Base-by-base conservation (phyloP, 1,140 invertebrate species). In the Bombus superbus region DNA sequence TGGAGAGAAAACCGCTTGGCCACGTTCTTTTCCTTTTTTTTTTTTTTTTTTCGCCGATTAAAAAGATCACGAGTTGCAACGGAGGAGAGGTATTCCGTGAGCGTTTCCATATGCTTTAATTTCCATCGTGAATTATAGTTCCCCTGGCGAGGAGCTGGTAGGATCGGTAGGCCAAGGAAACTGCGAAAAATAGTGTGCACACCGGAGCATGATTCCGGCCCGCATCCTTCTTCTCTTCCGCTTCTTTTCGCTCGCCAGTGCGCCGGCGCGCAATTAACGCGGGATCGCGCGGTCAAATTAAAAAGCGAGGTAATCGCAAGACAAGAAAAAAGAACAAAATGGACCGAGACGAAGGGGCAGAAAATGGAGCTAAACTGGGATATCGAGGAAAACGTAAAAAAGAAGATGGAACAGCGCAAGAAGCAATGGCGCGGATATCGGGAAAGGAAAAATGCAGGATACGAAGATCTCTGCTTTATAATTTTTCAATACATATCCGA, bases 131-230 rank as follows among this genome's bases (percentile, higher is more conserved):
- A 85, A 80, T 85, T 80, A 79, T 57, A 75, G 69, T 57, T 79
- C 18, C 28, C 35, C 66, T 10, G 71, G n/a, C 11, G 44, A 38
- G 71, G 64, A 38, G 71, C 44, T 32, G 88, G 62, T 84, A 81
- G 80, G 84, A 92, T 80, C 89, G 82, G 88, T 53, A 53, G 86
- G 76, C 75, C 85, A 89, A 92, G 89, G 88, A 92, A 91, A 93
- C 91, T 87, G 91, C 87, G 91, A 91, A 92, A 93, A 93, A 90
- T 86, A 84, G 88, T 86, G 86, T 92, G 92, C 92, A 93, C 86
- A 87, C 89, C 92, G 89, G 76, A 93, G 92, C 92, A 88, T 93
- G 92, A 92, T 91, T 92, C 92, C 91, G 92, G 89, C 68, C 32
- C 72, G 38, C 42, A 72, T 85, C 42, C 57, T 59, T 68, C 66